These are phyloP conservation scores for Loris lydekkerianus DNA, from an alignment of 2,797 vertebrate species.

Conservation along the genomic window DNA sequence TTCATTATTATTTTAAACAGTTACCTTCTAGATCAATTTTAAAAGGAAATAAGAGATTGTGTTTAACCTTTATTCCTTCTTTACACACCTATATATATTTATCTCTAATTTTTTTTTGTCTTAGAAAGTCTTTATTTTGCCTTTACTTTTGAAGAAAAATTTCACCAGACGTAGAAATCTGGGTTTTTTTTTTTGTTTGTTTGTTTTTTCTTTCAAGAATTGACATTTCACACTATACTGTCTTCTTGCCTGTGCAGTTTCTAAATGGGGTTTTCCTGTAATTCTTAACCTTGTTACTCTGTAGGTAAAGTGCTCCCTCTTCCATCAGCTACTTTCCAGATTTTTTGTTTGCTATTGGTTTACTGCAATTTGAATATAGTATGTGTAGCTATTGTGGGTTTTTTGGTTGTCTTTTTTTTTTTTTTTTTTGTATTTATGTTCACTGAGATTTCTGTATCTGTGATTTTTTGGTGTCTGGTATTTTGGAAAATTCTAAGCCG, in stretches of 20 bases:
- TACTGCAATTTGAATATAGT: neutral
- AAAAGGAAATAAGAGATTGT: neutral
- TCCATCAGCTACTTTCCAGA: neutral
- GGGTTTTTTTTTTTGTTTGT: neutral
- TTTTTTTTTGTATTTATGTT: neutral
- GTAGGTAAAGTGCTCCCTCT: neutral
- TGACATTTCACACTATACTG: neutral
- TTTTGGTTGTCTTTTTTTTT: neutral
- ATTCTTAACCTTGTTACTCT: neutral
- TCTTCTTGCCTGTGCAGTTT: neutral
- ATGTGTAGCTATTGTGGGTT: neutral
- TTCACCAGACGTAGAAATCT: neutral
- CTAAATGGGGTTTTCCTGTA: neutral
- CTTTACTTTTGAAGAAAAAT: neutral
- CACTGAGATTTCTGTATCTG: neutral
- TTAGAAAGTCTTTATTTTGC: neutral
- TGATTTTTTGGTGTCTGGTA: neutral
- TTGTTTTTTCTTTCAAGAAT: neutral
- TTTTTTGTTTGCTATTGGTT: neutral
- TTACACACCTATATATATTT: neutral
- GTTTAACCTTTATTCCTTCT: neutral
- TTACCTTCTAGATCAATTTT: neutral
- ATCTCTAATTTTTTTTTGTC: neutral
- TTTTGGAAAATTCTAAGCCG: neutral
- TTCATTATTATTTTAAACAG: neutral